Conservation (phyloP, 2,888 invertebrate genomes). For the Thumatha senex region DNA sequence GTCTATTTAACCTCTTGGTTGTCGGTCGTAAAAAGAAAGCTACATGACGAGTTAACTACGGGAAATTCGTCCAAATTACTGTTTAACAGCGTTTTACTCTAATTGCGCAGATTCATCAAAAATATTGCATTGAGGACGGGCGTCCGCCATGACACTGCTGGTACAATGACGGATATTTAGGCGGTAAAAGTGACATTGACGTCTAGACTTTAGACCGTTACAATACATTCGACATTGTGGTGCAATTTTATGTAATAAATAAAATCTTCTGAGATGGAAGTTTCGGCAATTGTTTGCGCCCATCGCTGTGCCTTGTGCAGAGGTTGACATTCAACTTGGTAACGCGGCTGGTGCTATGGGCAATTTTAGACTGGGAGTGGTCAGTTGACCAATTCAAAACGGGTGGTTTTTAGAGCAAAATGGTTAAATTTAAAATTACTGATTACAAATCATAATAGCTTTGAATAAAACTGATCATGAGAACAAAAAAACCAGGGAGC, state of each 20-base stretch:
- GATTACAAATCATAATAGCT: too few relatives aligned
- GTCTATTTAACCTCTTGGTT: slow-evolving; percentile 71
- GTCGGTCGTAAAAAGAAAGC: slow-evolving; percentile 71
- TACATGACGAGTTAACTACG: slow-evolving; percentile 72
- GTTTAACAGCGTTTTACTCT: slow-evolving; percentile 75
- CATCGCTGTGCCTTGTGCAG: too few relatives aligned
- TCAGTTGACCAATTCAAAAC: too few relatives aligned
- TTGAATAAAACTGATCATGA: too few relatives aligned
- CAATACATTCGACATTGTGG: slow-evolving; percentile 10
- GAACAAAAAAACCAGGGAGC: too few relatives aligned
- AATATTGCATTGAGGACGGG: slow-evolving; percentile 57
- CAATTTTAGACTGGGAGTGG: too few relatives aligned
- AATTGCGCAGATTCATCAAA: slow-evolving; percentile 70
- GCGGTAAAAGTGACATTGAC: slow-evolving; percentile 54
- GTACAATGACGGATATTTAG: slow-evolving; percentile 67
- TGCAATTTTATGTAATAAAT: background rate
- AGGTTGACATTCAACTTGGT: too few relatives aligned
- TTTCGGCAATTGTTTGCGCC: too few relatives aligned
- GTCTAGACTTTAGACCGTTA: slow-evolving; percentile 12
- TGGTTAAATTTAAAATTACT: too few relatives aligned
- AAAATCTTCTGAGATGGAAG: too few relatives aligned
- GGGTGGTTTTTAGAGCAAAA: too few relatives aligned
- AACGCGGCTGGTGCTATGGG: too few relatives aligned
- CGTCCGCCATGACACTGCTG: slow-evolving; percentile 54
- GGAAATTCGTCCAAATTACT: slow-evolving; percentile 73